Percentiles rank a stretch among this genome's conserved stretches.
phyloP scores from a whole-genome alignment of 2,797 vertebrate species.

The Sandelia bainsii region DNA sequence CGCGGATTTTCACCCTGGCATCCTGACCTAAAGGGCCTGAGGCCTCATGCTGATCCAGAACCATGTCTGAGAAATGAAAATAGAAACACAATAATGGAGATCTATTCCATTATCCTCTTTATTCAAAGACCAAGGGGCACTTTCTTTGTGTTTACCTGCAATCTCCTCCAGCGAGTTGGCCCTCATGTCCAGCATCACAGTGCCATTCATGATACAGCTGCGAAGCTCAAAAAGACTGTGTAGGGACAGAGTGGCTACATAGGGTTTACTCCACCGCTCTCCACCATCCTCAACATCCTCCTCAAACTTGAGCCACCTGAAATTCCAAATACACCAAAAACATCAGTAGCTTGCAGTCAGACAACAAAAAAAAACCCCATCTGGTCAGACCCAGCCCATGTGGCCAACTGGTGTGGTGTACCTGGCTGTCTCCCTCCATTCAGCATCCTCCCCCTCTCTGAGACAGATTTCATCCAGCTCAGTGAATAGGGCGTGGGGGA shows the following conservation, averaged over 20 bases:
- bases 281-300: constrained; percentile 99
- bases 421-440: constrained; percentile 99
- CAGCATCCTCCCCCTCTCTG: constrained; percentile 94
- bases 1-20: constrained; percentile 91
- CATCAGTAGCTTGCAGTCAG: neutral
- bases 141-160: constrained; percentile 83
- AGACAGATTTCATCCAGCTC: constrained; percentile 98
- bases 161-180: constrained; percentile 97
- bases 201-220: constrained; percentile 98
- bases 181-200: constrained; percentile 97
- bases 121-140: neutral
- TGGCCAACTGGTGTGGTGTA: constrained; percentile 59
- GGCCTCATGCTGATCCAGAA: constrained; percentile 96
- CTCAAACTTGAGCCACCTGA: constrained; percentile 98
- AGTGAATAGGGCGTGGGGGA: constrained; percentile 97
- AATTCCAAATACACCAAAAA: neutral
- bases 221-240: constrained; percentile 98
- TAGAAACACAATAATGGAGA: neutral
- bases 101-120: neutral
- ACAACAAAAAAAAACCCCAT: neutral
- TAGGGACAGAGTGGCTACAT: constrained; percentile 95
- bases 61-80: constrained; percentile 88
- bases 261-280: constrained; percentile 98
- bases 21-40: constrained; percentile 91
- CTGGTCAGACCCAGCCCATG: constrained; percentile 19